A percentile compares a stretch with the other conserved stretches of the same genome.
These are phyloP conservation scores for Lasius platythorax DNA, from an alignment of 2,888 invertebrate genomes.

Conservation along the genomic window DNA sequence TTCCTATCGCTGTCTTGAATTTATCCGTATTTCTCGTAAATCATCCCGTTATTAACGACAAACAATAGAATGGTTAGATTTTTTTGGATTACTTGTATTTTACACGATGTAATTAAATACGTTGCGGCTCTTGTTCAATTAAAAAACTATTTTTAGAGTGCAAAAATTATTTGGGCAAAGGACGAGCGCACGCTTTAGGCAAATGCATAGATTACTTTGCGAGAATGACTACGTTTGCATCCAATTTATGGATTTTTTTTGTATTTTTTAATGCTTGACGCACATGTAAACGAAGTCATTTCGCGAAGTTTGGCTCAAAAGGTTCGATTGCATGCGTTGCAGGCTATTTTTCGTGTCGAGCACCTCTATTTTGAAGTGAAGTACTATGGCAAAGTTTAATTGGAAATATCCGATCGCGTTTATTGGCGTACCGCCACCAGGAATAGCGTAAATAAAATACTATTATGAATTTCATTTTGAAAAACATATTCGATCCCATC, in stretches of 20 bases:
- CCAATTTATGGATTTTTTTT: conserved; percentile 17
- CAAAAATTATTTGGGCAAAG: conserved; percentile 26
- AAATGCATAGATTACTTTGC: conserved; percentile 13
- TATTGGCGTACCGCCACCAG: background rate
- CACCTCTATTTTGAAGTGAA: conserved; percentile 8
- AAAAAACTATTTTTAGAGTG: conserved; percentile 3
- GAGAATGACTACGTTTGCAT: conserved; percentile 31
- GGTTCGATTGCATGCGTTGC: conserved; percentile 31
- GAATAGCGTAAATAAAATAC: conserved; percentile 20
- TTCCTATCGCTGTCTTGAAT: background rate
- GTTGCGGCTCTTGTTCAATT: conserved; percentile 20
- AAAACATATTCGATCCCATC: background rate
- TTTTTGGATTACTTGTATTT: conserved; percentile 8
- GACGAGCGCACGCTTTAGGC: background rate
- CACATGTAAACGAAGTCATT: conserved; percentile 45
- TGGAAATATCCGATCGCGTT: conserved; percentile 41
- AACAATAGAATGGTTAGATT: background rate
- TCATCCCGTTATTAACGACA: background rate
- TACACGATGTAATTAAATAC: conserved; percentile 6
- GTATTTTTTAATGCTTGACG: conserved; percentile 9
- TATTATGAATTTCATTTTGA: conserved; percentile 24
- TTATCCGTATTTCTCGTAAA: conserved; percentile 5
- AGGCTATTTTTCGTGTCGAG: conserved; percentile 21
- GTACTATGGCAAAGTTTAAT: conserved; percentile 42
- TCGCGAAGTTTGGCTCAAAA: conserved; percentile 41